Base-by-base conservation (phyloP, 2,888 invertebrate species). In the Apamea sordens region DNA sequence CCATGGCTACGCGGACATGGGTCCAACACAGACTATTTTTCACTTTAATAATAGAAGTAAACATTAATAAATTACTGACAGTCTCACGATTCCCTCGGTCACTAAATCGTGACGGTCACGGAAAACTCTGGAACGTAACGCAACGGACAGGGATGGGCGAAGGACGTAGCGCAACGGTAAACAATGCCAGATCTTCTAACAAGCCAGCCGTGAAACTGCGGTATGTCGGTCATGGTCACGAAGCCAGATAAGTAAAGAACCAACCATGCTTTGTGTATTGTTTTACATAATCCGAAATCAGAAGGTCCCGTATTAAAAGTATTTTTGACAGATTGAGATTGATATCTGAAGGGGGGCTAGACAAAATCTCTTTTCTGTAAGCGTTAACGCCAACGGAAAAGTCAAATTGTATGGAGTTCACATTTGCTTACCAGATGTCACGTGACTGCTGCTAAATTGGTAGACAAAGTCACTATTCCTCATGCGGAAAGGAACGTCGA, bases 161-260 rank as follows among this genome's bases (percentile, higher is more conserved):
- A 63, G 63, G 32, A 63, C 63, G 63, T 24, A 24, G 53, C 69
- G 82, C 24, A 2, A 21, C 28, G 18, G 59, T 44, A 73, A 64
- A 74, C 64, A 82, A 28, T 11, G 36, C 32, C n/a, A 79, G 53
- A 44, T 36, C 10, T 63, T 36, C 10, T 63, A 68, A 24, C 67
- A 36, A 47, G 28, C 15, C 79, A 76, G 11, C 32, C 69, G 79
- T 28, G 64, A 50, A 65, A 76, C 64, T 15, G 44, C 63, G 28
- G 44, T 6, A 59, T 82, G 75, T 86, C 15, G 82, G 75, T 82
- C 81, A 80, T 15, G 80, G 85, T 15, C 85, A n/a, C 84, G 50
- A n/a, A 6, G 53, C 56, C 28, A 47, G 28, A 83, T 56, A 15
- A 56, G 56, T 56, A 56, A 56, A 32, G 56, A 56, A 47, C 36